Evolutionary conservation across 2,888 invertebrate genomes (phyloP).

Genomic region (Archaeoteleia sp.): DNA sequence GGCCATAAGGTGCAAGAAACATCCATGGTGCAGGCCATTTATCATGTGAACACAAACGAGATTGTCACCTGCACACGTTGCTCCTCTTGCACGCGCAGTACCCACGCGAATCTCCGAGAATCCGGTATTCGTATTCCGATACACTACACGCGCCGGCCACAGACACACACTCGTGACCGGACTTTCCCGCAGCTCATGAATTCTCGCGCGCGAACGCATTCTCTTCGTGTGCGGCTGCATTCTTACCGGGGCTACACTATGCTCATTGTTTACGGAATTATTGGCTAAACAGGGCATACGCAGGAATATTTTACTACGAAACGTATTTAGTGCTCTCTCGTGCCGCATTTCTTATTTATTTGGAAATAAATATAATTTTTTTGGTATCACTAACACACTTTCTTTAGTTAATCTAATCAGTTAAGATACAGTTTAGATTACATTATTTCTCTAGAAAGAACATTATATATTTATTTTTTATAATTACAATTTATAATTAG

Average conservation of each 20-base stretch:
- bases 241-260: conserved; percentile 34
- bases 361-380: too few species aligned
- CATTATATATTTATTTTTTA: too few species aligned
- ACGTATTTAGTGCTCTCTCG: conserved; percentile 1
- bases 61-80: conserved; percentile 66
- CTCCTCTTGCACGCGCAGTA: conserved; percentile 22
- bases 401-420: too few species aligned
- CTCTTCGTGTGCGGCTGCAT: conserved; percentile 50
- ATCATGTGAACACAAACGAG: conserved; percentile 67
- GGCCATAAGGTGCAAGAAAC: conserved; percentile 60
- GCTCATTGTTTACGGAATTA: conserved; percentile 63
- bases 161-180: conserved; percentile 32
- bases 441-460: too few species aligned
- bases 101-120: conserved; percentile 46
- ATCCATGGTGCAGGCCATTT: conserved; percentile 59
- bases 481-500: too few species aligned
- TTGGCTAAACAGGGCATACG: conserved; percentile 52
- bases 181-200: conserved; percentile 45
- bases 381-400: too few species aligned
- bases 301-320: conserved; percentile 15
- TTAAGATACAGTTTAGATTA: too few species aligned
- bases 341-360: too few species aligned
- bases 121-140: conserved; percentile 40
- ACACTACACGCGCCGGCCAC: conserved; percentile 23
- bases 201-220: conserved; percentile 47